phyloP scores from a whole-genome alignment of 2,888 invertebrate genomes.

The Nomada flava region DNA sequence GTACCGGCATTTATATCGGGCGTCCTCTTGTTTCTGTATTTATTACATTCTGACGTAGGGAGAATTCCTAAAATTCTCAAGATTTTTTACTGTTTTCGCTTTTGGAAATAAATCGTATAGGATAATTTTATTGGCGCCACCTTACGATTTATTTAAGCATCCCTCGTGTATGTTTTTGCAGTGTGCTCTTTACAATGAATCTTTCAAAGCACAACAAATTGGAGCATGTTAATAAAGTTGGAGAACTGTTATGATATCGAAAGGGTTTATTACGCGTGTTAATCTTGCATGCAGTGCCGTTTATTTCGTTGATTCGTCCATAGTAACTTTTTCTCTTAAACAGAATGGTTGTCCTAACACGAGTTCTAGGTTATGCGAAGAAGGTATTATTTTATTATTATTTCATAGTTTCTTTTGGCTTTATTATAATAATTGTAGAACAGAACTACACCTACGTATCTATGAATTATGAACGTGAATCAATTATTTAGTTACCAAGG shows the following conservation, averaged over 20 bases:
- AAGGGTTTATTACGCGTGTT: neutral
- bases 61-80: neutral
- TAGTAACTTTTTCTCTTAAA: neutral
- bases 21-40: neutral
- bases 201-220: neutral
- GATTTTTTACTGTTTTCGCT: neutral
- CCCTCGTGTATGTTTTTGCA: neutral
- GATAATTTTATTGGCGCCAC: slow-evolving; percentile 11
- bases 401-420: neutral
- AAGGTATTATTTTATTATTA: slow-evolving; percentile 75
- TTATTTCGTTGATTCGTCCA: neutral
- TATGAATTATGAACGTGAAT: slow-evolving; percentile 2
- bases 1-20: neutral
- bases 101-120: neutral
- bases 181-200: neutral
- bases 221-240: neutral
- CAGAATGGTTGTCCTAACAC: slow-evolving; percentile 85
- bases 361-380: slow-evolving; percentile 84
- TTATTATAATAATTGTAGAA: neutral
- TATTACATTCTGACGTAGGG: neutral
- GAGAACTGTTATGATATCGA: neutral
- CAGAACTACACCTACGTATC: neutral
- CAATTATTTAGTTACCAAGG: slow-evolving; percentile 82
- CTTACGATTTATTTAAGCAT: slow-evolving; percentile 3
- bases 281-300: neutral